These are phyloP conservation scores for Euwallacea fornicatus DNA, from an alignment of 1,140 invertebrate genomes.

Conservation along the genomic window DNA sequence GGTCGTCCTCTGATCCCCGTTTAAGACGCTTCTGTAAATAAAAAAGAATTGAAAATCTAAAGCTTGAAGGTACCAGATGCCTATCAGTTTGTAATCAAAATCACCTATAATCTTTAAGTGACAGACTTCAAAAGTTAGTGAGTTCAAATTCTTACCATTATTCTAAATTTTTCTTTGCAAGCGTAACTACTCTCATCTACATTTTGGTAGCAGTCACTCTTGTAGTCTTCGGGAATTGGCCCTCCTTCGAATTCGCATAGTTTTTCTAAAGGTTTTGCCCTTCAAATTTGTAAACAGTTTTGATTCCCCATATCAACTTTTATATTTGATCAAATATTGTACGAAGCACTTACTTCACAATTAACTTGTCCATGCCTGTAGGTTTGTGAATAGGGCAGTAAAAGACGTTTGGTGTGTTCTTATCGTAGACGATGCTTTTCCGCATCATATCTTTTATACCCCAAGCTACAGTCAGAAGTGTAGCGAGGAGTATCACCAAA, in stretches of 20 bases:
- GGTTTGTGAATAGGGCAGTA: conserved; percentile 81
- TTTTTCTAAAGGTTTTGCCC: conserved; percentile 64
- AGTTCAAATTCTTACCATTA: conserved; percentile 64
- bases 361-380: conserved; percentile 68
- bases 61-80: no score
- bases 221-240: conserved; percentile 71
- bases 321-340: background rate
- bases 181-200: conserved; percentile 79
- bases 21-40: no score
- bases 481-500: background rate
- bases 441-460: conserved; percentile 70
- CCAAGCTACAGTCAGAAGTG: conserved; percentile 16
- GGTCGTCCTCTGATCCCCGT: no score
- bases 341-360: conserved; percentile 57
- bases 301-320: no score
- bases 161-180: conserved; percentile 80
- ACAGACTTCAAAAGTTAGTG: no score
- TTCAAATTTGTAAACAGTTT: background rate
- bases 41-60: no score
- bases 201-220: conserved; percentile 80
- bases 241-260: conserved; percentile 77
- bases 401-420: conserved; percentile 81
- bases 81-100: no score
- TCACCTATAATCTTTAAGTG: no score
- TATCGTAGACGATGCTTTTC: conserved; percentile 81